Evolutionary conservation across 2,797 vertebrate genomes (phyloP).

Genomic region (Gallirallus australis): DNA sequence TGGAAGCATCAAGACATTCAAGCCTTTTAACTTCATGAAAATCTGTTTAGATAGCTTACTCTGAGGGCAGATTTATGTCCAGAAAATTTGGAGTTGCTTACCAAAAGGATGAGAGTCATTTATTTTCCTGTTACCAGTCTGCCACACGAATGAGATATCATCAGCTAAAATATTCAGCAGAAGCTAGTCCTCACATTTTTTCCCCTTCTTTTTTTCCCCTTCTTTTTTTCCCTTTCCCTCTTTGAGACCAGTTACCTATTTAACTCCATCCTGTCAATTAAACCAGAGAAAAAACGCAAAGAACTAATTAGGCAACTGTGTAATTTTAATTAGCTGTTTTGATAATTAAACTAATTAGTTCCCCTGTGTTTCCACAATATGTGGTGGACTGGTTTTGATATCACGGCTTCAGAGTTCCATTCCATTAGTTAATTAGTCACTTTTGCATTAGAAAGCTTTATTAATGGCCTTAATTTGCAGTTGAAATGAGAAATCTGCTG

Average conservation of each 20-base stretch:
- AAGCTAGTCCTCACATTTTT: conserved; percentile 78
- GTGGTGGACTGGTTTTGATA: conserved; percentile 95
- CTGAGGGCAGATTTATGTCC: conserved; percentile 86
- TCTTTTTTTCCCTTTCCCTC: conserved; percentile 78
- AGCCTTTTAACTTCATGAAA: conserved; percentile 81
- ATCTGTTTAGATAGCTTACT: conserved; percentile 81
- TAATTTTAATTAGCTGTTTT: conserved; percentile 92
- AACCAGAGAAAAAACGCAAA: conserved; percentile 90
- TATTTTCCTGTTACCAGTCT: conserved; percentile 89
- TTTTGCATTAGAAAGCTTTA: conserved; percentile 99
- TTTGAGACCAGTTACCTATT: conserved; percentile 89
- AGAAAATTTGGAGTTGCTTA: conserved; percentile 87
- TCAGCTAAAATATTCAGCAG: conserved; percentile 87
- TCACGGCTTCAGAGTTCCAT: conserved; percentile 95
- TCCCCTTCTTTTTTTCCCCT: conserved; percentile 35
- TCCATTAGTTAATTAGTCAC: conserved; percentile 99
- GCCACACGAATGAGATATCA: conserved; percentile 87
- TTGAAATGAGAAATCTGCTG: conserved; percentile 99
- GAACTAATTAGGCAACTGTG: conserved; percentile 96
- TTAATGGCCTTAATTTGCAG: conserved; percentile 99
- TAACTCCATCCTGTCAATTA: conserved; percentile 99
- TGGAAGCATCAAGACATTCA: conserved; percentile 73
- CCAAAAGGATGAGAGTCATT: conserved; percentile 87
- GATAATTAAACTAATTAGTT: conserved; percentile 95
- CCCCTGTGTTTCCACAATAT: conserved; percentile 97